Evolutionary conservation across 2,113 vertebrate genomes (phyloP), one percentile per base, ranked within the genome.

Genomic region (Scatophagus argus): DNA sequence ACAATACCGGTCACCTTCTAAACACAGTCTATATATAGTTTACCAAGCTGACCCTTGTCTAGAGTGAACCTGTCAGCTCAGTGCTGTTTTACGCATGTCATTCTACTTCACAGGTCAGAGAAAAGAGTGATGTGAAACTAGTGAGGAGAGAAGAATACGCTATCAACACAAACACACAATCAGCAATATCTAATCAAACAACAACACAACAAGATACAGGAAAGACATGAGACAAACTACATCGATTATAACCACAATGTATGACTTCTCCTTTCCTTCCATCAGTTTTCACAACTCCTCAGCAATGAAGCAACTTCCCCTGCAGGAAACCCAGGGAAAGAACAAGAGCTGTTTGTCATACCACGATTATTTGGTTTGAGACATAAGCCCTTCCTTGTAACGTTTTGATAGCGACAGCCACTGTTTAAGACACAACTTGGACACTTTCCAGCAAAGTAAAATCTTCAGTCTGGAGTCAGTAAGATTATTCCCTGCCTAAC

Each of bases 271-370:
- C 70, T 91, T 89, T 87, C 60, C 31, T 60, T 77, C 60, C 36
- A 70, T 83, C 61, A 65, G 83, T 89, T 91, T 92, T 88, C 86
- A 85, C 84, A 91, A 92, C 69, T 90, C 85, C 79, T 82, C 70
- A 73, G 63, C 4, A 3, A 38, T 91, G 86, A 92, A 91, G 90
- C 79, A 92, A 89, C 87, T 91, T 92, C 87, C 81, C 83, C 56
- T 83, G 52, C 65, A 75, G 63, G 59, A 70, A 77, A 70, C 55
- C 58, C 69, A 66, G 38, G 61, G 55, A 83, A 88, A 81, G 58
- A 83, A 56, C 23, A n/a, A 54, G 62, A 49, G 44, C 19, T 61
- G 39, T 70, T 66, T 71, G 31, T 54, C 43, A 43, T 38, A 19
- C 23, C 6, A 49, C 36, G 23, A 6, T 29, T 56, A 31, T 27